These are phyloP conservation scores for Gambusia affinis DNA, from an alignment of 2,113 vertebrate species.

Conservation along the genomic window DNA sequence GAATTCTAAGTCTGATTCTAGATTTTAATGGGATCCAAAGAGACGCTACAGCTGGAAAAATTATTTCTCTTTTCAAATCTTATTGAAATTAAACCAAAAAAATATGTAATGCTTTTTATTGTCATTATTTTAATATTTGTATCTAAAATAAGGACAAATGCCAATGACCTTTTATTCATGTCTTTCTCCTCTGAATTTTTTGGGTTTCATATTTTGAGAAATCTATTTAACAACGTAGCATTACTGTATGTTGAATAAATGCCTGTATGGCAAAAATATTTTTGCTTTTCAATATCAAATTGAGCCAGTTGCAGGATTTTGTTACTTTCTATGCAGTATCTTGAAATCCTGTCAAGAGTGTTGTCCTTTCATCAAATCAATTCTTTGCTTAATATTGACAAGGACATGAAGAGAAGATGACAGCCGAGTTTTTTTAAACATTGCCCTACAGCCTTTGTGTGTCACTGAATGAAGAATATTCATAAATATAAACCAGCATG, in stretches of 20 bases:
- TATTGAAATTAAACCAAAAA: not conserved
- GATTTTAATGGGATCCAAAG: too few species aligned
- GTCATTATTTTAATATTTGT: not conserved
- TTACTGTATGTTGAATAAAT: not conserved
- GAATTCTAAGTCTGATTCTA: too few species aligned
- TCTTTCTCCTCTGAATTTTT: not conserved
- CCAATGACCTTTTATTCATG: not conserved
- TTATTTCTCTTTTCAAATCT: too few species aligned
- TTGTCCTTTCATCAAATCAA: not conserved
- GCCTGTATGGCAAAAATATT: not conserved
- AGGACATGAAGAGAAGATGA: constrained; percentile 12
- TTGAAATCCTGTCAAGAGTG: not conserved
- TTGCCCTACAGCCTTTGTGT: not conserved
- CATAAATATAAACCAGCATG: not conserved
- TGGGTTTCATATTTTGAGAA: not conserved
- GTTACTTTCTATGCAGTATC: not conserved
- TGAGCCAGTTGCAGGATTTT: not conserved
- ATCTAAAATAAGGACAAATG: not conserved
- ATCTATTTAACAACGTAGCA: not conserved
- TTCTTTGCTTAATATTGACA: constrained; percentile 1
- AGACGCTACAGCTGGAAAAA: too few species aligned
- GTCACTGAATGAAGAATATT: not conserved
- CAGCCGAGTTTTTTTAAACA: not conserved
- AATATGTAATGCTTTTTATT: not conserved
- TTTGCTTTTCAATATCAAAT: not conserved